Evolutionary conservation across 2,888 invertebrate species (phyloP).

Genomic region (Colostygia pectinataria): DNA sequence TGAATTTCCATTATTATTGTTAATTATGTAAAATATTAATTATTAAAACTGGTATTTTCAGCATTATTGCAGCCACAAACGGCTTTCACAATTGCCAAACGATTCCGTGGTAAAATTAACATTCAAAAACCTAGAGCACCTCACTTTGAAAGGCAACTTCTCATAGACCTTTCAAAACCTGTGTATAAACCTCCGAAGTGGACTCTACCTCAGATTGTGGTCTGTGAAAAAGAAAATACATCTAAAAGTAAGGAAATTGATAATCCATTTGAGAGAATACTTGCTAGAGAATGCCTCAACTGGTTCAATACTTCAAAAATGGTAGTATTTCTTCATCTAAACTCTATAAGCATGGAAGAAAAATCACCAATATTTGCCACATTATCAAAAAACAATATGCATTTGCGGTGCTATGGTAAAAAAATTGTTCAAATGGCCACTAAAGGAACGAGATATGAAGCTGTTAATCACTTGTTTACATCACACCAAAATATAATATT

Average conservation of each 20-base stretch:
- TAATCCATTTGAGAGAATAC: conserved; percentile 88
- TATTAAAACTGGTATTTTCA: conserved; percentile 38
- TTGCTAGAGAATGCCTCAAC: conserved; percentile 87
- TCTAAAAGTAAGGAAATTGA: conserved; percentile 60
- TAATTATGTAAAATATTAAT: not conserved
- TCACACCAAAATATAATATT: conserved; percentile 87
- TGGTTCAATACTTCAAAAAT: conserved; percentile 88
- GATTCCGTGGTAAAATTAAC: conserved; percentile 90
- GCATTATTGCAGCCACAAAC: conserved; percentile 66
- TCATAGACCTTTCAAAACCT: conserved; percentile 86
- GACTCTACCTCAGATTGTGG: conserved; percentile 66
- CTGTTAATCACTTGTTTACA: conserved; percentile 85
- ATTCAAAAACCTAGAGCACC: conserved; percentile 88
- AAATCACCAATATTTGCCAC: conserved; percentile 84
- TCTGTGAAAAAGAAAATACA: conserved; percentile 75
- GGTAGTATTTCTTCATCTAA: conserved; percentile 88
- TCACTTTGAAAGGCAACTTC: conserved; percentile 86
- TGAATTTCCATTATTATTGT: no score
- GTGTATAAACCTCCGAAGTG: conserved; percentile 76
- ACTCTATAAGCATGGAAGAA: conserved; percentile 86
- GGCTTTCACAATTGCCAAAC: conserved; percentile 81
- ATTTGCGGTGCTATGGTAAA: conserved; percentile 85
- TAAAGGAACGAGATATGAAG: conserved; percentile 86
- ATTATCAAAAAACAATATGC: conserved; percentile 87
- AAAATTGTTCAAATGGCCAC: conserved; percentile 87